Evolutionary conservation across 2,797 vertebrate species (phyloP).

Genomic region (Apogon talboti): DNA sequence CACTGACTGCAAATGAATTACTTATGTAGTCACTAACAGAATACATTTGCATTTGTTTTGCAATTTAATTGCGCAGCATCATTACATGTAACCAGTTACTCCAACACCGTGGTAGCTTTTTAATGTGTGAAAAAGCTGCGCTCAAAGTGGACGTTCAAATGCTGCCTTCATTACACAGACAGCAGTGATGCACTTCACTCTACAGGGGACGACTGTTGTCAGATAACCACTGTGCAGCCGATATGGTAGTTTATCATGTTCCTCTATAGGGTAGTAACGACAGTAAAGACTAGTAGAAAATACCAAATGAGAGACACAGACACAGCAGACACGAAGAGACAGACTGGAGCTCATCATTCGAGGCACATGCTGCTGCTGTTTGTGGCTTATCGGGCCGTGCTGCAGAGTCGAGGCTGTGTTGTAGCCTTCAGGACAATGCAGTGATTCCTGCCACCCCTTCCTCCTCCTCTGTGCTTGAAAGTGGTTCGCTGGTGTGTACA

Average conservation of each 20-base stretch:
- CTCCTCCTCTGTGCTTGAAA: slow-evolving; percentile 23
- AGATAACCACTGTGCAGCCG: slow-evolving; percentile 38
- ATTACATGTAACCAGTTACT: too few species aligned
- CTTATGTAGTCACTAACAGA: too few species aligned
- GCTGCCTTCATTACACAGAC: slow-evolving; percentile 50
- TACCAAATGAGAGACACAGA: slow-evolving; percentile 33
- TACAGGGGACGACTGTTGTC: slow-evolving; percentile 47
- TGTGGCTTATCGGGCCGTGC: slow-evolving; percentile 33
- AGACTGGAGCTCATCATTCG: slow-evolving; percentile 9
- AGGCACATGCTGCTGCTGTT: slow-evolving; percentile 11
- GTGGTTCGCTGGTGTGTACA: slow-evolving; percentile 34
- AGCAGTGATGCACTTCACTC: slow-evolving; percentile 34
- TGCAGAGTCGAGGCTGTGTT: slow-evolving; percentile 22
- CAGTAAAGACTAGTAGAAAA: slow-evolving; percentile 31
- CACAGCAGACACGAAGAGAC: slow-evolving; percentile 13
- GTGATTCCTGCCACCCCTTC: slow-evolving; percentile 17
- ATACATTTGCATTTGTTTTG: too few species aligned
- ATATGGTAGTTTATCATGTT: slow-evolving; percentile 17
- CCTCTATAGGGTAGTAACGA: slow-evolving; percentile 18
- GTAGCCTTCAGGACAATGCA: slow-evolving; percentile 50
- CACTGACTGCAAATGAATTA: too few species aligned
- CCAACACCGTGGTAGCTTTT: slow-evolving; percentile 8
- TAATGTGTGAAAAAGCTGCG: slow-evolving; percentile 46
- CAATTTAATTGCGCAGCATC: too few species aligned
- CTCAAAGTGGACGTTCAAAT: slow-evolving; percentile 52